Conservation (phyloP, 1,140 invertebrate genomes). For the Drosophila pallidifrons region DNA sequence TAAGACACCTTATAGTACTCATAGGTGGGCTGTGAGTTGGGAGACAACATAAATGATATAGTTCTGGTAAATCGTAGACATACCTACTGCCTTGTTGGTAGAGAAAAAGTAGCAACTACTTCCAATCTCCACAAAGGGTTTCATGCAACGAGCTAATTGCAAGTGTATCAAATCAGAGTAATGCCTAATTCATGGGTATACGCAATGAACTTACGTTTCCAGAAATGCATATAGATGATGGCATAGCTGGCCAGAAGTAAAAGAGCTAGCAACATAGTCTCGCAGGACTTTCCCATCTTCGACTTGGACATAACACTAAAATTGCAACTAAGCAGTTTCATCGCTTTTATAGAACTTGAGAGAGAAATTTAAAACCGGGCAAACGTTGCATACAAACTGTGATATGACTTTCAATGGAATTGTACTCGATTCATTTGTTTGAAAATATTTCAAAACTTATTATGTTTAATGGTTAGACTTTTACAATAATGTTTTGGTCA, state of each 20-base stretch:
- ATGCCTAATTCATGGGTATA: neutral
- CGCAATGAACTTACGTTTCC: slow-evolving; percentile 36
- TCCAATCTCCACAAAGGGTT: slow-evolving; percentile 60
- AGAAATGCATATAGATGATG: slow-evolving; percentile 46
- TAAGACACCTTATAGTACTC: slow-evolving; percentile 62
- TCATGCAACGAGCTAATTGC: slow-evolving; percentile 39
- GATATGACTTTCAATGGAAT: too few species aligned
- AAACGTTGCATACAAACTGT: neutral
- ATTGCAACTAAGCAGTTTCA: too few species aligned
- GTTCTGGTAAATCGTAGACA: neutral
- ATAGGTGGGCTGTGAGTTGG: slow-evolving; percentile 46
- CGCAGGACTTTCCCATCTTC: slow-evolving; percentile 41
- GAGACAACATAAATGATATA: neutral
- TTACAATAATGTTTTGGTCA: too few species aligned
- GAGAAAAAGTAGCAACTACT: slow-evolving; percentile 63
- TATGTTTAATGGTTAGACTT: too few species aligned
- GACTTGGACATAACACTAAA: neutral
- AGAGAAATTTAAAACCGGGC: neutral
- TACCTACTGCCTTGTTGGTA: slow-evolving; percentile 60
- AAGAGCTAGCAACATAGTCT: slow-evolving; percentile 17
- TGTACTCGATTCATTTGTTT: too few species aligned
- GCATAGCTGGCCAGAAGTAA: slow-evolving; percentile 42
- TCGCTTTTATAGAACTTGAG: slow-evolving; percentile 26
- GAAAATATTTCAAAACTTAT: too few species aligned
- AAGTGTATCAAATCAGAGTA: neutral